These are phyloP conservation scores for Podarcis lilfordi DNA, from an alignment of 2,797 vertebrate species.

Conservation along the genomic window DNA sequence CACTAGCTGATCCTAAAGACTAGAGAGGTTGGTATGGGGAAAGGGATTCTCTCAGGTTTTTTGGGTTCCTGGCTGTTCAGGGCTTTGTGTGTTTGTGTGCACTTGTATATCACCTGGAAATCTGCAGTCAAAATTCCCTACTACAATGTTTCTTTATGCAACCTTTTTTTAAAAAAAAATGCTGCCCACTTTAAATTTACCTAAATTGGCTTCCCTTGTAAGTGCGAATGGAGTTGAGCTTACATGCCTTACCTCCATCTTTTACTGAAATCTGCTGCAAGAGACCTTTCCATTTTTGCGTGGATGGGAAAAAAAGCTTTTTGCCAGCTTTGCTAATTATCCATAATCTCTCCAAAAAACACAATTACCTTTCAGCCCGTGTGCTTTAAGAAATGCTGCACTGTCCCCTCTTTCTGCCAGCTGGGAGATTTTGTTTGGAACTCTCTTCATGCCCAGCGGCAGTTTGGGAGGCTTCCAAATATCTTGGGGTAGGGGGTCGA, in stretches of 20 bases:
- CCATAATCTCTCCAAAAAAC: background rate
- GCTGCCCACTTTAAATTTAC: background rate
- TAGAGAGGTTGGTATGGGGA: no score
- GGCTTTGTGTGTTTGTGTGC: background rate
- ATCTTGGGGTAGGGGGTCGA: background rate
- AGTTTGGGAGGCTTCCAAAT: background rate
- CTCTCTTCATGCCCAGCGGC: conserved; percentile 38
- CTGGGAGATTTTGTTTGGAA: conserved; percentile 35
- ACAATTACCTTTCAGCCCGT: background rate
- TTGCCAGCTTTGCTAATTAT: background rate
- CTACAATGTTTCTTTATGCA: no score
- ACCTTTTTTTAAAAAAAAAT: background rate
- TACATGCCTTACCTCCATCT: rapidly evolving
- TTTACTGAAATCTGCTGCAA: conserved; percentile 25
- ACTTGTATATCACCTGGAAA: background rate
- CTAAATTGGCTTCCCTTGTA: conserved; percentile 1
- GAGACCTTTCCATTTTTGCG: background rate
- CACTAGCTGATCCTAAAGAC: no score
- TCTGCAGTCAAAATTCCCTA: background rate
- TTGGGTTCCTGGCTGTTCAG: no score
- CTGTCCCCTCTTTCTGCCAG: background rate
- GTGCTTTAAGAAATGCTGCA: background rate
- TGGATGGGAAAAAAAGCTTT: background rate
- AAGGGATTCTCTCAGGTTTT: no score
- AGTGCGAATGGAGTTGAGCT: background rate